Evolutionary conservation across 2,113 vertebrate genomes (phyloP).

Genomic region (Spea multiplicata): DNA sequence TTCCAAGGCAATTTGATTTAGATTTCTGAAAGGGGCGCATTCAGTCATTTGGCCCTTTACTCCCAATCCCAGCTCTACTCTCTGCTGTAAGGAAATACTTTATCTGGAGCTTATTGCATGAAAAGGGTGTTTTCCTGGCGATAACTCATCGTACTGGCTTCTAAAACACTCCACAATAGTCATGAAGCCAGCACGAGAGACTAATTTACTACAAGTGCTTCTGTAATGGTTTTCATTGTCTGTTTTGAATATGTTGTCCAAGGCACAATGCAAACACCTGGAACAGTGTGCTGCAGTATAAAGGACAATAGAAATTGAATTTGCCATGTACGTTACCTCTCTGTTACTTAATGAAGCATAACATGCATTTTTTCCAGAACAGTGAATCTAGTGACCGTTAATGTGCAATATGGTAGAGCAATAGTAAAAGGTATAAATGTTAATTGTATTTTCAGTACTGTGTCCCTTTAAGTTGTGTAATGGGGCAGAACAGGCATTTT

Average conservation of each 20-base stretch:
- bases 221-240: background rate
- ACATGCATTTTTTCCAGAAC: conserved; percentile 2
- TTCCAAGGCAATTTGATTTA: no score
- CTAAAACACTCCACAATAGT: background rate
- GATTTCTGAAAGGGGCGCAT: no score
- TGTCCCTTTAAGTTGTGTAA: conserved; percentile 33
- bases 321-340: conserved; percentile 18
- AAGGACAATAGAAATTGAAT: conserved; percentile 9
- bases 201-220: background rate
- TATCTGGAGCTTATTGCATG: no score
- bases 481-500: conserved; percentile 7
- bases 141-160: background rate
- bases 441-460: conserved; percentile 25
- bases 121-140: background rate
- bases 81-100: no score
- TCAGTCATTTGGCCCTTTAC: no score
- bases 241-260: background rate
- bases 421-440: conserved; percentile 32
- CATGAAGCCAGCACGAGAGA: background rate
- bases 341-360: conserved; percentile 25
- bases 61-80: no score
- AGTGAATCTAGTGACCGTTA: conserved; percentile 18
- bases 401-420: background rate
- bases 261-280: background rate
- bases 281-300: background rate